Percentiles rank a stretch among this genome's conserved stretches.
Conservation (phyloP, 2,797 vertebrate genomes). For the Pseudocheirus occidentalis region DNA sequence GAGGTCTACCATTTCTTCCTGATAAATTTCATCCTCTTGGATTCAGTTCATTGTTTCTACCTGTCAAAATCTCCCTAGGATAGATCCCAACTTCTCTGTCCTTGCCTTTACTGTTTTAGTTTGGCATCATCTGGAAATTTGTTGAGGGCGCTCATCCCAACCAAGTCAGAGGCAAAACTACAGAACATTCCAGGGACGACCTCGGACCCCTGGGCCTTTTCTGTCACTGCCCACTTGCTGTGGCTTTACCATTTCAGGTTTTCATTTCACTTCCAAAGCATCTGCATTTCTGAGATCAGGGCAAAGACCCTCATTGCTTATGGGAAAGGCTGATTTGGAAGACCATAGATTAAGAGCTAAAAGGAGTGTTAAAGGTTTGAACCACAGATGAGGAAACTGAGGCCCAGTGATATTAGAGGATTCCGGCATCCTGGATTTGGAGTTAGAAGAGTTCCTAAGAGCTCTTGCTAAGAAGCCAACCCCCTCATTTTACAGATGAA, state of each 20-base stretch:
- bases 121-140: not conserved
- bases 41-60: not conserved
- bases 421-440: not conserved
- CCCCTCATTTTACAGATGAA: too few relatives aligned
- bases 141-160: not conserved
- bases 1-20: not conserved
- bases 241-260: not conserved
- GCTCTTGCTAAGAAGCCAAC: too few relatives aligned
- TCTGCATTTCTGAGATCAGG: not conserved
- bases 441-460: not conserved
- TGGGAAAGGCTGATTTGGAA: not conserved
- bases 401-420: too few relatives aligned
- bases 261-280: not conserved
- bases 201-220: not conserved
- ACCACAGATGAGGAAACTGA: too few relatives aligned
- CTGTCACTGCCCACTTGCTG: not conserved
- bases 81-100: not conserved
- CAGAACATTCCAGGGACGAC: not conserved
- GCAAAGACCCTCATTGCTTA: not conserved
- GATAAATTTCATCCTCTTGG: not conserved
- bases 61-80: not conserved
- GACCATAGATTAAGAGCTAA: too few relatives aligned
- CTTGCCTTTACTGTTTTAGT: not conserved
- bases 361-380: too few relatives aligned
- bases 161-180: not conserved